Evolutionary conservation across 1,140 invertebrate genomes (phyloP), one percentile per base, ranked within the genome.

Genomic region (Hyles euphorbiae): DNA sequence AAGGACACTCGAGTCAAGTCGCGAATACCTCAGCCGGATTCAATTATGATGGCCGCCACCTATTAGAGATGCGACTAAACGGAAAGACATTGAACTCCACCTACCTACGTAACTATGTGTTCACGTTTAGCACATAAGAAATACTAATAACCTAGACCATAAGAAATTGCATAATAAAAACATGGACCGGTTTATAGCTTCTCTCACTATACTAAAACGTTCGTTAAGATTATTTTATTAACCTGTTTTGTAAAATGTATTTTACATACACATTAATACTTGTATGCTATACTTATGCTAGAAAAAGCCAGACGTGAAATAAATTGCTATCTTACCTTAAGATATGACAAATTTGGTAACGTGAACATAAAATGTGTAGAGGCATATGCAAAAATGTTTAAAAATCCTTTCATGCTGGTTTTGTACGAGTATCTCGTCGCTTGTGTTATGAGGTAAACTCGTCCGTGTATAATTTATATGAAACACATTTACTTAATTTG

Each of bases 1-100:
- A 84, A 83, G 75, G 79, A 75, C 76, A 74, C 69, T 63, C 63
- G 68, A 70, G 65, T 60, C 67, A 51, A 69, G 59, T 68, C 67
- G 58, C 46, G 60, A 68, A 72, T 70, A 60, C 63, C 64, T 71
- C 49, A 58, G 50, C 58, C 62, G 58, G 55, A 60, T 62, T 49
- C 65, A 58, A 54, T 65, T 67, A 63, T 54, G 50, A 60, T 66
- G 58, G 60, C 53, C 8, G 48, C 22, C 44, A 59, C 22, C 50
- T 58, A 61, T 53, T 63, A 54, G 49, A 40, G 51, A 34, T 34
- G 11, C 34, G 48, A 56, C 50, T 52, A 52, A 53, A 61, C 32
- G 34, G 3, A 45, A 48, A 59, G 60, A 55, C 60, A 52, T 63
- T 69, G 64, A 66, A 59, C 64, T 53, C 49, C 49, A 34, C 43